Evolutionary conservation across 2,888 invertebrate species (phyloP).

Genomic region (Athalia circularis): DNA sequence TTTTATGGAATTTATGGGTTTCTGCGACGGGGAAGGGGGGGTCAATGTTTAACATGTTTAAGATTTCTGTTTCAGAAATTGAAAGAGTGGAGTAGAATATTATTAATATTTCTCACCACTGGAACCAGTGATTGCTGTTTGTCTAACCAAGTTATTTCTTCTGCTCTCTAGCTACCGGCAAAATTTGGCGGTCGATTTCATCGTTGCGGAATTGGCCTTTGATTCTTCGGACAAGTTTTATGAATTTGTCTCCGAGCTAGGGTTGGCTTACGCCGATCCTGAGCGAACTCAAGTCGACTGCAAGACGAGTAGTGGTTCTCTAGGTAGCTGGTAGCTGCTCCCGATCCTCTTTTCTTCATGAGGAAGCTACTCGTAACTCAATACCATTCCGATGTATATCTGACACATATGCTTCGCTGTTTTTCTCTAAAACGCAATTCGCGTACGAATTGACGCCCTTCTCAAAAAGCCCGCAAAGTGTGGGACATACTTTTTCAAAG

Average conservation of each 20-base stretch:
- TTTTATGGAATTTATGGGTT: not conserved
- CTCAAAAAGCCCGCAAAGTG: too few species aligned
- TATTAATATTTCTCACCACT: not conserved
- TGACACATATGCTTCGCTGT: not conserved
- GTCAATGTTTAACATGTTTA: conserved; percentile 57
- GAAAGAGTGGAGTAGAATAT: not conserved
- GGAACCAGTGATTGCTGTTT: conserved; percentile 60
- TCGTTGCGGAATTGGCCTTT: conserved; percentile 93
- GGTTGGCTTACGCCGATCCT: conserved; percentile 83
- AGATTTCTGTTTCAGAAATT: conserved; percentile 71
- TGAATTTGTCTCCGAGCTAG: conserved; percentile 91
- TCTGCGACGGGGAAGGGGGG: conserved; percentile 1
- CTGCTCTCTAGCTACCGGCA: conserved; percentile 92
- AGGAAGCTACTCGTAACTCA: conserved; percentile 1
- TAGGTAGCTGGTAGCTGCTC: conserved; percentile 70
- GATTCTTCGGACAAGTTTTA: conserved; percentile 87
- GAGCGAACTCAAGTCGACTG: conserved; percentile 90
- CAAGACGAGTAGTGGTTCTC: conserved; percentile 82
- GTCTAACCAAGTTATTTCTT: conserved; percentile 74
- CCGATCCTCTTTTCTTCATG: conserved; percentile 40
- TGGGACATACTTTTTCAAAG: too few species aligned
- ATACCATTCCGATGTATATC: not conserved
- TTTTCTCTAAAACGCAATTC: not conserved
- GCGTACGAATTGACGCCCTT: too few species aligned
- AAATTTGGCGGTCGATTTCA: conserved; percentile 89